Evolutionary conservation across 2,888 invertebrate species (phyloP).

Genomic region (Drosophila yooni): DNA sequence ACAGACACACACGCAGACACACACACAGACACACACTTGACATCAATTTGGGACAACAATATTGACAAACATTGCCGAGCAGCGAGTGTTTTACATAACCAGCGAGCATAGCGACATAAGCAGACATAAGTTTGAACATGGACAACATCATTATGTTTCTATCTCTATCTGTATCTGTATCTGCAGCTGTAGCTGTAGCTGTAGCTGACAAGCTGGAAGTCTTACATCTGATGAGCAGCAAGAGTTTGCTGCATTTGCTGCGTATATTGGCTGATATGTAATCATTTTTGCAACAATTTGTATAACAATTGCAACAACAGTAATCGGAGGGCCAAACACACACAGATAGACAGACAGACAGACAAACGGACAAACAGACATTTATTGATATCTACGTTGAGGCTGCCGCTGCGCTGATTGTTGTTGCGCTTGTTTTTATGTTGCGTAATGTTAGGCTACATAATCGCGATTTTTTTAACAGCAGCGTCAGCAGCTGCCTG

Average conservation of each 20-base stretch:
- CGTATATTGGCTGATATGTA: slow-evolving; percentile 51
- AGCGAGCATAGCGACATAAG: slow-evolving; percentile 1
- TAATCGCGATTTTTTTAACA: slow-evolving; percentile 71
- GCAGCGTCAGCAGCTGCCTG: slow-evolving; percentile 48
- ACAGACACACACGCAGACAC: too few species aligned
- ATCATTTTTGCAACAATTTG: slow-evolving; percentile 66
- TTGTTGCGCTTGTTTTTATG: slow-evolving; percentile 63
- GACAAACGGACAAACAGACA: slow-evolving; percentile 9
- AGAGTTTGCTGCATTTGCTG: slow-evolving; percentile 18
- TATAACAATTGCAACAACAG: slow-evolving; percentile 63
- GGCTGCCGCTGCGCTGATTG: slow-evolving; percentile 20
- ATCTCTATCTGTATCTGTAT: neutral
- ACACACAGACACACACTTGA: slow-evolving; percentile 39
- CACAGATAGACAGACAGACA: slow-evolving; percentile 7
- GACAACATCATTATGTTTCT: slow-evolving; percentile 23
- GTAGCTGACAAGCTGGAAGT: slow-evolving; percentile 1
- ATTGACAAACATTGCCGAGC: slow-evolving; percentile 56
- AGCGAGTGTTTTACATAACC: slow-evolving; percentile 59
- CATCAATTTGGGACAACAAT: slow-evolving; percentile 53
- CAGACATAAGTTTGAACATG: slow-evolving; percentile 5
- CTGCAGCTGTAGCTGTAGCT: neutral
- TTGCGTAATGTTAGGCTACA: slow-evolving; percentile 81
- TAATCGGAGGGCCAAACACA: slow-evolving; percentile 25
- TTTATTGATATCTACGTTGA: slow-evolving; percentile 40
- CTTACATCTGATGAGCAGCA: slow-evolving; percentile 7